Base-by-base conservation (phyloP, 2,113 vertebrate genomes). In the Emberiza fucata region DNA sequence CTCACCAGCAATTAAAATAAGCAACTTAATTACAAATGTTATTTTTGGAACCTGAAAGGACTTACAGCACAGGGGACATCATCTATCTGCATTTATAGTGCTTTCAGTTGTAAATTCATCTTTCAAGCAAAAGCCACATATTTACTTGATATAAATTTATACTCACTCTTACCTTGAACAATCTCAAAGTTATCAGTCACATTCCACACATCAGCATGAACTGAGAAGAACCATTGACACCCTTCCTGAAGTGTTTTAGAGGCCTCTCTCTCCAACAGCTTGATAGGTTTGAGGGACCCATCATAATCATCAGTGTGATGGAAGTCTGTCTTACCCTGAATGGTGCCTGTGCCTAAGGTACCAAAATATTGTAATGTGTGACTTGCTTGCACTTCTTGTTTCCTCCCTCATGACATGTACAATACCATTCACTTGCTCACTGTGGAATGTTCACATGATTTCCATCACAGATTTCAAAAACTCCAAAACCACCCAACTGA, bases 1-100 rank as follows among this genome's bases (percentile, higher is more conserved):
- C 75, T 87, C 40, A 87, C 31, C n/a, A 91, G 86, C 88, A 94
- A n/a, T 59, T 61, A 73, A 94, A 86, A 93, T 48, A 79, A 87
- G 56, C 29, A 94, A 93, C 88, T 68, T 81, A 57, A 75, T 96
- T 75, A 53, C 47, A 29, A 25, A 29, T 4, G 72, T 48, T 93
- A 70, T 88, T 86, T 97, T 81, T 86, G 85, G 89, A 95, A 31
- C 25, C 65, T 65, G 92, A 76, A 75, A 65, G 45, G 64, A 31
- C 21, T 42, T 86, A 61, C 4, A 61, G 64, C 39, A 50, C 31
- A 59, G 51, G 66, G 64, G 66, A 75, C 18, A 35, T n/a, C 37
- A 73, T 82, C 85, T 51, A 40, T 81, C 64, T 75, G 56, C 57
- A 91, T 75, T 69, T 47, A 80, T n/a, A 25, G 37, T 72, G 51